These are phyloP conservation scores for Microctenopoma stevenorrisi DNA, from an alignment of 2,797 vertebrate species.

Conservation along the genomic window DNA sequence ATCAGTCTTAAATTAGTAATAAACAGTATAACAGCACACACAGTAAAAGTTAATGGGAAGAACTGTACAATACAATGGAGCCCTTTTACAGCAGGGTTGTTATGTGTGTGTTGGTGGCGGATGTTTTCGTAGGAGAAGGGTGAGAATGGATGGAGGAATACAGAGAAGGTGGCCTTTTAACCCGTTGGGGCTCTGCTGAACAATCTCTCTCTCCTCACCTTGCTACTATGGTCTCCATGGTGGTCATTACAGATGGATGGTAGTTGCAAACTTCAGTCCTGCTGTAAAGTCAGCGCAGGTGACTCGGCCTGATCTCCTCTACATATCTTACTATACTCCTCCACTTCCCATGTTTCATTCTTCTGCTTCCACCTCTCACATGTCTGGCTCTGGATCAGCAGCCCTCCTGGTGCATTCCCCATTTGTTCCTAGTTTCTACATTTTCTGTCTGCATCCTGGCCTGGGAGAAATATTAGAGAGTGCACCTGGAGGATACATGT, in stretches of 20 bases:
- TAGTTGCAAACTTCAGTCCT: conserved; percentile 12
- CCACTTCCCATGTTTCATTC: conserved; percentile 49
- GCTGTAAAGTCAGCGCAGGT: conserved; percentile 37
- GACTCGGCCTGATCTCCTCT: conserved; percentile 40
- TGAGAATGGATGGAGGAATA: conserved; percentile 66
- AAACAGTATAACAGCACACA: background rate
- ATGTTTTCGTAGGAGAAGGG: conserved; percentile 11
- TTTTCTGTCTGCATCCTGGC: conserved; percentile 49
- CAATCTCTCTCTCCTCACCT: conserved; percentile 16
- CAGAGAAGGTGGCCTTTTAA: conserved; percentile 78
- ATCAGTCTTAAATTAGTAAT: background rate
- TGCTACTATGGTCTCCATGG: conserved; percentile 49
- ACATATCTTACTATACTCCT: conserved; percentile 31
- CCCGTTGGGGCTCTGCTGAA: conserved; percentile 66
- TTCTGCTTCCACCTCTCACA: conserved; percentile 44
- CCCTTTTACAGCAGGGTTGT: background rate
- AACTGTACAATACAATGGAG: background rate
- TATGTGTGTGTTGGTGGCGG: background rate
- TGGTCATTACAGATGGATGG: conserved; percentile 57
- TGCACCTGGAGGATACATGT: conserved; percentile 62
- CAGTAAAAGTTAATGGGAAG: background rate
- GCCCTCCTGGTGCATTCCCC: conserved; percentile 27
- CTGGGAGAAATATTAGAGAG: conserved; percentile 43
- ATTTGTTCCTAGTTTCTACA: conserved; percentile 41
- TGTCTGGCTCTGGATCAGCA: conserved; percentile 37